Conservation (phyloP, 1,140 invertebrate genomes). For the Neelides sp. region DNA sequence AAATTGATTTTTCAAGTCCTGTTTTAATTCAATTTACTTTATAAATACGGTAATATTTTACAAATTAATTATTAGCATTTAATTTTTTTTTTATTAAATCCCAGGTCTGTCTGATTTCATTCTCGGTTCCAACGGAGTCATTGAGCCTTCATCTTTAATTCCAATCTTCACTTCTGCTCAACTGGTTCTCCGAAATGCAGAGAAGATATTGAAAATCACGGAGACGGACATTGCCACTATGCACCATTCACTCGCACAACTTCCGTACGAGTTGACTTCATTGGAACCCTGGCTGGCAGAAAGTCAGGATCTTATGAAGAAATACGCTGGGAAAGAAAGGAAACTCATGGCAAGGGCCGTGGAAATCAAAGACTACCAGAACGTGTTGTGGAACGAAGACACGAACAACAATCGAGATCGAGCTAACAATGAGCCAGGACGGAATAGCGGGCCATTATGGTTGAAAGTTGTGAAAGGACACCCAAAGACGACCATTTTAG, state of each 20-base stretch:
- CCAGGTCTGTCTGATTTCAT: slow-evolving; percentile 29
- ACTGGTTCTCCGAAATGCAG: slow-evolving; percentile 21
- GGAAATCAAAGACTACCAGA: slow-evolving; percentile 23
- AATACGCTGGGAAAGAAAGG: slow-evolving; percentile 20
- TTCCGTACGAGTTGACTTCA: slow-evolving; percentile 14
- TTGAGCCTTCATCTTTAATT: slow-evolving; percentile 21
- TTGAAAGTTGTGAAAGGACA: no score
- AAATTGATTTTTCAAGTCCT: neutral
- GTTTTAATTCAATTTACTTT: slow-evolving; percentile 1
- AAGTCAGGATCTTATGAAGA: slow-evolving; percentile 19
- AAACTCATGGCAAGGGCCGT: slow-evolving; percentile 15
- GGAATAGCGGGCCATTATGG: no score
- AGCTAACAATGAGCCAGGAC: neutral
- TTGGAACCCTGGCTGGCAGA: slow-evolving; percentile 28
- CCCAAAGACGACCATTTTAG: slow-evolving; percentile 21
- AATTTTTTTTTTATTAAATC: neutral
- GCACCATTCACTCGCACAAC: slow-evolving; percentile 22
- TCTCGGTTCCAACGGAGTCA: slow-evolving; percentile 14
- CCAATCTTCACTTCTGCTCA: slow-evolving; percentile 25
- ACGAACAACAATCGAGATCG: slow-evolving; percentile 9
- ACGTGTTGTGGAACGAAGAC: slow-evolving; percentile 26
- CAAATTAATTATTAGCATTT: neutral
- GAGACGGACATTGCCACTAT: slow-evolving; percentile 27
- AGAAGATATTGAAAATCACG: slow-evolving; percentile 9
- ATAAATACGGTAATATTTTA: neutral